Evolutionary conservation across 2,888 invertebrate species (phyloP).

Genomic region (Lottia scabra): DNA sequence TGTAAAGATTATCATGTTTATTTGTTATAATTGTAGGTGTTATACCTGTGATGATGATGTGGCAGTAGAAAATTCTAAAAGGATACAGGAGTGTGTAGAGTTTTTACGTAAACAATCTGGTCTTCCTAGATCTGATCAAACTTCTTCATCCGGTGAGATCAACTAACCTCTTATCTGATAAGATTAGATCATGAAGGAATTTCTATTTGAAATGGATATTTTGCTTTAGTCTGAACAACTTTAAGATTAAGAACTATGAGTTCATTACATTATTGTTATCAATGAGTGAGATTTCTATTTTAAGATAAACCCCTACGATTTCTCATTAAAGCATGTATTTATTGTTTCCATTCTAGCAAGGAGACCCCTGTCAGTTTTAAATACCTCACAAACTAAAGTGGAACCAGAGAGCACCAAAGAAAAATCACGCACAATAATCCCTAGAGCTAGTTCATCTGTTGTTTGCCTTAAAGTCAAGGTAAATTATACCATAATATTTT

Average conservation of each 20-base stretch:
- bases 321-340: too few relatives aligned
- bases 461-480: conserved; percentile 54
- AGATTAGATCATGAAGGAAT: too few relatives aligned
- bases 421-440: conserved; percentile 23
- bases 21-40: conserved; percentile 52
- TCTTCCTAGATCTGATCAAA: conserved; percentile 35
- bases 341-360: neutral
- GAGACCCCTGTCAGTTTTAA: neutral
- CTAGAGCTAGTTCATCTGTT: conserved; percentile 27
- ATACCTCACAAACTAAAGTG: neutral
- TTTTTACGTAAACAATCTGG: conserved; percentile 67
- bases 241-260: too few relatives aligned
- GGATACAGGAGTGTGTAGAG: conserved; percentile 81
- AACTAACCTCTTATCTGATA: too few relatives aligned
- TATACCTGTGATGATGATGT: conserved; percentile 67
- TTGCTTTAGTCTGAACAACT: too few relatives aligned
- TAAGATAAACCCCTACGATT: too few relatives aligned
- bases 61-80: conserved; percentile 47
- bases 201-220: too few relatives aligned
- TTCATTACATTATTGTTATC: too few relatives aligned
- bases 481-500: neutral
- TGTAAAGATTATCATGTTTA: too few relatives aligned
- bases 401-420: conserved; percentile 9
- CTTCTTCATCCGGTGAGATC: neutral
- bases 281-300: too few relatives aligned